Evolutionary conservation across 2,113 vertebrate genomes (phyloP), one percentile per base, ranked within the genome.

Genomic region (Atherinomorus stipes): DNA sequence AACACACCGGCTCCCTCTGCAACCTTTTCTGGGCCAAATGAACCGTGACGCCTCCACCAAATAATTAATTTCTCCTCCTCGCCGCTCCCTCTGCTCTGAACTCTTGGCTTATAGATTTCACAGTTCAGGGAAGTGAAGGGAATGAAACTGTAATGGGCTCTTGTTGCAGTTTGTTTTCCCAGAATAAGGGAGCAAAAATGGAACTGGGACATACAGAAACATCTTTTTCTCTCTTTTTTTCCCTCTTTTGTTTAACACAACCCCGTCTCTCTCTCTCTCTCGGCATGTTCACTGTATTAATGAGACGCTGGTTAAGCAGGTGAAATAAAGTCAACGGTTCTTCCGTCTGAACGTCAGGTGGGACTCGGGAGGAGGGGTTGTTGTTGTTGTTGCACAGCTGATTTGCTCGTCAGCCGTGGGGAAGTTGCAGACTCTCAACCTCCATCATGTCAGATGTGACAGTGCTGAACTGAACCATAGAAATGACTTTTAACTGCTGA

Each of bases 11-110:
- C 63, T 70, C 56, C 37, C 7, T 12, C 54, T 31, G 4, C 73
- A 51, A 31, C 61, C 31, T 78, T 60, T 80, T 65, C 76, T 66
- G 61, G 25, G 58, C 74, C 62, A 77, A 85, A 87, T 81, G 61
- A 85, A 76, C 71, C 71, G 22, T 74, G 75, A 74, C 62, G 50
- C 71, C 76, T 52, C 64, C 38, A 12, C 73, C 79, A 83, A 87
- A 85, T 81, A 85, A 85, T 79, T 59, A 71, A 83, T 85, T 85
- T 72, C 18, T 52, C 22, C 40, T 50, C 72, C 52, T 51, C 15
- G 3, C 12, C 53, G 16, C 64, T 21, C 71, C n/a, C 31, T 44
- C 31, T 1, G 11, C 62, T 69, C 68, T 80, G 71, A 81, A 76
- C 71, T 69, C 59, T 68, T 38, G 65, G 31, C 62, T 86, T 26